A percentile compares a stretch with the other conserved stretches of the same genome.
phyloP scores from a whole-genome alignment of 37 sponge, comb jelly and placozoan genomes.

The Geodia barretti region DNA sequence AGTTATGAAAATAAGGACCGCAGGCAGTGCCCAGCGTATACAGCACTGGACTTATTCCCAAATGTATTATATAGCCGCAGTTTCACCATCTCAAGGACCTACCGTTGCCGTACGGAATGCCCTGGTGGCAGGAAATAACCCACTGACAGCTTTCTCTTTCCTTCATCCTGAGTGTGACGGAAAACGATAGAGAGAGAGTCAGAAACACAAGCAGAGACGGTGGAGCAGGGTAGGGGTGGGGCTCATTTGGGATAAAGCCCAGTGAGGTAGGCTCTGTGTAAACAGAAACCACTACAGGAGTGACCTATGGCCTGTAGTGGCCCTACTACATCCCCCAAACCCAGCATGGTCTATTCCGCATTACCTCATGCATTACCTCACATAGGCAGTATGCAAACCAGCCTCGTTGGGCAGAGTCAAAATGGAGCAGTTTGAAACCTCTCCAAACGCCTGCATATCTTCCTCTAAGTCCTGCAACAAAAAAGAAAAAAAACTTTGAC shows the following conservation, averaged over 20 bases:
- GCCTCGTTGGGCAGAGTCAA: neutral
- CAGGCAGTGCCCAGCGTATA: no score
- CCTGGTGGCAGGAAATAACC: conserved; percentile 39
- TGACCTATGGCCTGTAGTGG: no score
- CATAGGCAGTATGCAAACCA: neutral
- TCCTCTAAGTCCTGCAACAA: conserved; percentile 16
- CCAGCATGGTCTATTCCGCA: no score
- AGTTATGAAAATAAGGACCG: no score
- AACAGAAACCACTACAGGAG: conserved; percentile 2
- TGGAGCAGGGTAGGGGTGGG: neutral
- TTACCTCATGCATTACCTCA: conserved; percentile 2
- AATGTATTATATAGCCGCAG: neutral
- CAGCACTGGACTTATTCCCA: neutral
- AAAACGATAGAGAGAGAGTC: conserved; percentile 16
- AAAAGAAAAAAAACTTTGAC: no score
- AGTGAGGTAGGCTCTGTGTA: neutral
- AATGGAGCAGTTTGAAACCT: conserved; percentile 9
- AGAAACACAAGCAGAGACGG: neutral
- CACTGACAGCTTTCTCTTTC: conserved; percentile 17
- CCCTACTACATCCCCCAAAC: no score
- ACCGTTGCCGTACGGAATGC: neutral
- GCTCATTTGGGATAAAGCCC: neutral
- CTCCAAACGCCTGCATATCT: conserved; percentile 20
- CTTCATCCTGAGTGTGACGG: conserved; percentile 15
- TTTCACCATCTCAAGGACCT: neutral